These are phyloP conservation scores for Spea multiplicata DNA, from an alignment of 2,113 vertebrate genomes.

Conservation along the genomic window DNA sequence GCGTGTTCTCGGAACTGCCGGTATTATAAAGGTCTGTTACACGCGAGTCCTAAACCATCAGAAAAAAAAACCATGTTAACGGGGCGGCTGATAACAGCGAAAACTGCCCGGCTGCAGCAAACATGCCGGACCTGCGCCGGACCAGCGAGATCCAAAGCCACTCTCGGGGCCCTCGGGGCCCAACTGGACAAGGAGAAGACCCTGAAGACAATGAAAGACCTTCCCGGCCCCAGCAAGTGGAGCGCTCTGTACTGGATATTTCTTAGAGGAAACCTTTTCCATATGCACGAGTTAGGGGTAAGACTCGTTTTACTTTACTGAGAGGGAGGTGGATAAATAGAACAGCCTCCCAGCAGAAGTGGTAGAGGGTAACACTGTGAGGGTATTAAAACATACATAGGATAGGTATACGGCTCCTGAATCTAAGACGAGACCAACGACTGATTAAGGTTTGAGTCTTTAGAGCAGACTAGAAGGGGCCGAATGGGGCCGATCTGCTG, in stretches of 20 bases:
- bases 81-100: no score
- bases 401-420: no score
- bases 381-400: no score
- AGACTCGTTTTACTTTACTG: neutral
- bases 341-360: neutral
- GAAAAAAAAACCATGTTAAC: no score
- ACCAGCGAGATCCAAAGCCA: neutral
- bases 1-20: no score
- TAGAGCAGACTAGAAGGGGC: no score
- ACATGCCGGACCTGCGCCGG: neutral
- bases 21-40: no score
- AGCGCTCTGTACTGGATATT: constrained; percentile 36
- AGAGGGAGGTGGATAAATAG: neutral
- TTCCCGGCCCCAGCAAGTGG: constrained; percentile 14
- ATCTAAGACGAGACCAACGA: no score
- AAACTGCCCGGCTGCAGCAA: neutral
- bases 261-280: constrained; percentile 19
- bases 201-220: neutral
- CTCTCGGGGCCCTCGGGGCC: neutral
- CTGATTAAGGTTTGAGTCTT: no score
- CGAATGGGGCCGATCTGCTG: no score
- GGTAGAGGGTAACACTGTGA: no score
- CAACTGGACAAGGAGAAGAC: neutral
- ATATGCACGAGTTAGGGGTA: constrained; percentile 34
- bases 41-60: no score